Evolutionary conservation across 2,113 vertebrate genomes (phyloP), one percentile per base, ranked within the genome.

Genomic region (Lamprologus callipterus): DNA sequence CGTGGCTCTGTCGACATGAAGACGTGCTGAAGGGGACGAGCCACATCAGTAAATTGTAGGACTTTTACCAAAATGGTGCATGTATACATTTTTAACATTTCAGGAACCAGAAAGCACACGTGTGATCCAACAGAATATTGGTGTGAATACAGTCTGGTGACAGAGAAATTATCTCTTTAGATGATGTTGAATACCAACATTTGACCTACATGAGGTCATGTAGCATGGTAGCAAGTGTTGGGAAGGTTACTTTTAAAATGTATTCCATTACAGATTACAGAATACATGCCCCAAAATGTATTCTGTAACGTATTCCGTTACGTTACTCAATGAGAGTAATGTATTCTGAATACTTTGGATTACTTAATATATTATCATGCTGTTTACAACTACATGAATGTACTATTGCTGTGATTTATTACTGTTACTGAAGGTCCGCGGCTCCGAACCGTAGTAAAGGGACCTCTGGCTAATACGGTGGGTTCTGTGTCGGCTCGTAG

Each of bases 21-120:
- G 12, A 40, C 1, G 1, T 1, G n/a, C n/a, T 23, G 35, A 40
- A 42, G 35, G 7, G 65, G 8, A 42, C 1, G 8, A 26, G 37
- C 21, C 21, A 26, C 13, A 3, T 42, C 37, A 16, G 37, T 26
- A 45, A 45, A 73, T 16, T 9, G 3, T 45, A 9, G 13, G n/a
- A 21, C 35, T 21, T 40, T 68, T 3, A 12, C 17, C 31, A 37
- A 35, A 65, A 68, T 0, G 2, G 35, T 14, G n/a, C 0, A 14
- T 23, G 21, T 28, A 47, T 75, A 17, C 8, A 26, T 47, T 7
- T 73, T 47, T 75, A 47, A 11, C 21, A 75, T 45, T 47, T 75
- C 68, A 26, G 14, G 21, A 75, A 28, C 21, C 21, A 5, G 3
- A 47, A 10, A 73, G 23, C 21, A 2, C 8, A 23, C 7, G 1